phyloP scores from a whole-genome alignment of 2,113 vertebrate genomes.

The Caracal caracal region DNA sequence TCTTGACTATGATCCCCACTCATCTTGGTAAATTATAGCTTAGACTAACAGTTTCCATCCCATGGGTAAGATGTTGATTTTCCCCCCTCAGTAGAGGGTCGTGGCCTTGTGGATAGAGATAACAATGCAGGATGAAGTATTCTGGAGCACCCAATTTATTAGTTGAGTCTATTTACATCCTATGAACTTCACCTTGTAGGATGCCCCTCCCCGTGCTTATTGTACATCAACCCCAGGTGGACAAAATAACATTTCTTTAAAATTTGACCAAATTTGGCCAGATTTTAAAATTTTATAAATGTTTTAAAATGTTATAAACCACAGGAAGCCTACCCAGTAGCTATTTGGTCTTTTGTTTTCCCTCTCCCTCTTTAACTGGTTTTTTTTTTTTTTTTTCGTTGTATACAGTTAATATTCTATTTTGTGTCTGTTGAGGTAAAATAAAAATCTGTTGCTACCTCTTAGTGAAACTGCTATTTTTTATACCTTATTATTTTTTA shows the following conservation, averaged over 20 bases:
- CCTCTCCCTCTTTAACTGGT: background rate
- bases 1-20: background rate
- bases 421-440: background rate
- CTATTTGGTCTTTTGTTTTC: background rate
- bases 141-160: background rate
- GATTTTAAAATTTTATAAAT: background rate
- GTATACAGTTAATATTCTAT: background rate
- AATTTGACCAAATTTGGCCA: background rate
- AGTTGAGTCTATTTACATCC: background rate
- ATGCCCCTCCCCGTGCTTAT: background rate
- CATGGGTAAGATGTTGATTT: background rate
- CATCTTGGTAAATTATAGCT: background rate
- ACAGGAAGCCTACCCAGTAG: accelerated
- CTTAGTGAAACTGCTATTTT: background rate
- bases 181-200: background rate
- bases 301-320: background rate
- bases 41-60: background rate
- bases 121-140: background rate
- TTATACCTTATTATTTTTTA: background rate
- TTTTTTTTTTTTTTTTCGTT: background rate
- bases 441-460: background rate
- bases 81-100: accelerated
- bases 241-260: background rate
- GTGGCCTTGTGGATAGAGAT: background rate
- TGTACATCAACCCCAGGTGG: background rate